Conservation (phyloP, 2,113 vertebrate species). For the Mirza zaza region DNA sequence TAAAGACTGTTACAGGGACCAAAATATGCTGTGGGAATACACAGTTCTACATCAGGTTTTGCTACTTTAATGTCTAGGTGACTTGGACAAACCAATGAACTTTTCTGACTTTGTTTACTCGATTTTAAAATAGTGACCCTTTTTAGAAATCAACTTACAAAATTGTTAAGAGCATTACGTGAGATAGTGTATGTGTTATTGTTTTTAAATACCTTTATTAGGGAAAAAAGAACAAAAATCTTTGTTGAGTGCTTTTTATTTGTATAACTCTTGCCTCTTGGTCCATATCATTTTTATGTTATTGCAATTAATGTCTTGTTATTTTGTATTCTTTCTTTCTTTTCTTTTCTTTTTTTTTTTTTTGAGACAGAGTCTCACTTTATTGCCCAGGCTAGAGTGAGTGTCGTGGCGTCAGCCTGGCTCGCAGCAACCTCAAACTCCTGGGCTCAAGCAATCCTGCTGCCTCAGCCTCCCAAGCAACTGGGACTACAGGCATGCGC, state of each 20-base stretch:
- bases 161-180: not conserved
- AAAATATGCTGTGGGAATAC: not conserved
- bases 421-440: no score
- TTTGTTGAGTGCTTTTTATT: not conserved
- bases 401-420: no score
- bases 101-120: not conserved
- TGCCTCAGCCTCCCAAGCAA: no score
- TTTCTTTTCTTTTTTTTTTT: no score
- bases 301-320: not conserved
- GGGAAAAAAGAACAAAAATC: not conserved
- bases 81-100: not conserved
- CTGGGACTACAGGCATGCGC: no score
- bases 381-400: no score
- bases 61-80: not conserved
- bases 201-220: slow-evolving; percentile 1
- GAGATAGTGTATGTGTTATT: not conserved
- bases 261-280: not conserved
- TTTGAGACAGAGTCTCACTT: no score
- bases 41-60: not conserved
- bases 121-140: not conserved
- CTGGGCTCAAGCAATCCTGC: no score
- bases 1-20: not conserved
- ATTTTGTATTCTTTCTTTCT: slow-evolving; percentile 1
- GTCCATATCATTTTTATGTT: not conserved
- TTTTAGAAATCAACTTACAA: not conserved